phyloP scores from a whole-genome alignment of 2,113 vertebrate genomes.

The Bettongia penicillata region DNA sequence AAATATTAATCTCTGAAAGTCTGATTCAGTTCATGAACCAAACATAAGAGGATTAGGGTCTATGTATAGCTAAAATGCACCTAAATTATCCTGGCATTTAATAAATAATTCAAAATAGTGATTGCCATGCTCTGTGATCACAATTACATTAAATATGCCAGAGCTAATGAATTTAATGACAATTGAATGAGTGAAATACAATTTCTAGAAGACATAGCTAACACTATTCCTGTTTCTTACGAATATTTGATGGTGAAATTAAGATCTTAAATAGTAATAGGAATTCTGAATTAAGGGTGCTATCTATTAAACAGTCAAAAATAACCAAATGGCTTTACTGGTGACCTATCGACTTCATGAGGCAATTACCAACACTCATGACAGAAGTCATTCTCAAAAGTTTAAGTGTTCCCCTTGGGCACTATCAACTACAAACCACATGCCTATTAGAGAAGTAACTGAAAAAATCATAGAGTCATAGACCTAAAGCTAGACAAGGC shows the following conservation, averaged over 20 bases:
- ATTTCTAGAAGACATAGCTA: neutral
- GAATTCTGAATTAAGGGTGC: neutral
- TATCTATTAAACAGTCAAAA: neutral
- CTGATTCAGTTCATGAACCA: slow-evolving; percentile 41
- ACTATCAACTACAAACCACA: neutral
- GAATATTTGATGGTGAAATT: neutral
- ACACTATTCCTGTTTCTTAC: neutral
- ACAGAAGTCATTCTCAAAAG: neutral
- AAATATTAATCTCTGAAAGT: slow-evolving; percentile 9
- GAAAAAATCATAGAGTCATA: neutral
- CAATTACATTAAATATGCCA: neutral
- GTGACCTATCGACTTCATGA: neutral
- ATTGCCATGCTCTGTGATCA: slow-evolving; percentile 27
- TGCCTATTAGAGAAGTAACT: neutral
- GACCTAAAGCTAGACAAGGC: neutral
- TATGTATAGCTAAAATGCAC: neutral
- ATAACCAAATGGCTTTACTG: neutral
- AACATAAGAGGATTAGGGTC: neutral
- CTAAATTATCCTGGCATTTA: slow-evolving; percentile 34
- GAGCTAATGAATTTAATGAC: slow-evolving; percentile 24
- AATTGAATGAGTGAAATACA: neutral
- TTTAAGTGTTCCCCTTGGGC: neutral
- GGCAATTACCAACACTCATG: neutral
- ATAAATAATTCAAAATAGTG: slow-evolving; percentile 31
- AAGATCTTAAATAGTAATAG: neutral